Evolutionary conservation across 2,888 invertebrate genomes (phyloP).

Genomic region (Polydrusus tereticollis): DNA sequence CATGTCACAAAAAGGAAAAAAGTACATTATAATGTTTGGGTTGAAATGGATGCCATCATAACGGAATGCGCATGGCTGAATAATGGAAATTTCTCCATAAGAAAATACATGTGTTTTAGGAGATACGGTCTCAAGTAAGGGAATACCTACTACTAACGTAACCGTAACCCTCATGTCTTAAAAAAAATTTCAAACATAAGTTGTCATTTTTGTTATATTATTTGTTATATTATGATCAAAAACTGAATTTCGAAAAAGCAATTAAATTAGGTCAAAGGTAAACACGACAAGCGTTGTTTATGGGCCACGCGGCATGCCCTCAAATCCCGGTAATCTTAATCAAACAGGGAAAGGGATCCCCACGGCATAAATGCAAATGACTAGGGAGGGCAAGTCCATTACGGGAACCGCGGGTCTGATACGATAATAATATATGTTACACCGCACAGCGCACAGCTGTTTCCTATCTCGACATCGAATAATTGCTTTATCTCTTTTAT

Average conservation of each 20-base stretch:
- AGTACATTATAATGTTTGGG: no score
- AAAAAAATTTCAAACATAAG: no score
- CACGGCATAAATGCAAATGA: slow-evolving; percentile 59
- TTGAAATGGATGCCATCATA: no score
- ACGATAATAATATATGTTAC: slow-evolving; percentile 63
- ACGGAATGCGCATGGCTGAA: no score
- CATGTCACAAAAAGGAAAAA: no score
- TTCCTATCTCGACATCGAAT: slow-evolving; percentile 57
- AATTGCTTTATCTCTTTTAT: slow-evolving; percentile 59
- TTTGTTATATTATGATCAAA: no score
- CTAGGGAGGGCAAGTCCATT: slow-evolving; percentile 57
- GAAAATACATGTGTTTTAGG: no score
- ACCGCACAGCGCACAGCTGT: slow-evolving; percentile 56
- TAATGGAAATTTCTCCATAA: no score
- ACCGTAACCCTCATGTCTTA: no score
- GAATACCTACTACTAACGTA: no score
- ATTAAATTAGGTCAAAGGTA: slow-evolving; percentile 33
- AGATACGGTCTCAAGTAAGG: no score
- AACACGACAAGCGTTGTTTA: slow-evolving; percentile 42
- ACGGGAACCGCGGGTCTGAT: slow-evolving; percentile 60
- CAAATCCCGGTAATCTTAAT: slow-evolving; percentile 41
- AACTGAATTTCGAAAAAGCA: background rate
- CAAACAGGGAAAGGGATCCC: slow-evolving; percentile 45
- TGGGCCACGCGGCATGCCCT: slow-evolving; percentile 24
- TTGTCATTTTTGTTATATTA: no score